phyloP scores from a whole-genome alignment of 1,140 invertebrate genomes.

The Lutraria rhynchaena region DNA sequence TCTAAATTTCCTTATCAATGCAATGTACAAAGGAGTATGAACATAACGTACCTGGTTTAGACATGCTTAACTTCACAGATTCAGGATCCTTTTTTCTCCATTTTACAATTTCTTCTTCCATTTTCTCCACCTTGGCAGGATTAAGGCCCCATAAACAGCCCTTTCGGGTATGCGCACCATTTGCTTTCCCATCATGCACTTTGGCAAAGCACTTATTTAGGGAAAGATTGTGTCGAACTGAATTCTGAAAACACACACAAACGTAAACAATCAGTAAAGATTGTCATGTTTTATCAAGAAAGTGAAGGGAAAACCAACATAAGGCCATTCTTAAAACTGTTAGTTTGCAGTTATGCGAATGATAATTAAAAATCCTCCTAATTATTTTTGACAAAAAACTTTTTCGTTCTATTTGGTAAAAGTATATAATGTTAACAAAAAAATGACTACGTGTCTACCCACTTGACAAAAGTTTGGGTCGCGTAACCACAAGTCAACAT shows the following conservation, averaged over 20 bases:
- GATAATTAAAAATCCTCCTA: neutral
- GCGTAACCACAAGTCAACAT: too few relatives aligned
- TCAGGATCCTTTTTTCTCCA: conserved; percentile 96
- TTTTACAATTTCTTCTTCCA: conserved; percentile 98
- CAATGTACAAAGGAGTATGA: too few relatives aligned
- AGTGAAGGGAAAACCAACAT: too few relatives aligned
- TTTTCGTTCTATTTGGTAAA: too few relatives aligned
- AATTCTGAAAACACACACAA: conserved; percentile 88
- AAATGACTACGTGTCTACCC: too few relatives aligned
- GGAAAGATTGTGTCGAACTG: conserved; percentile 96
- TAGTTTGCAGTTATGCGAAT: neutral
- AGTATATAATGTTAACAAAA: too few relatives aligned
- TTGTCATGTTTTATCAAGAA: neutral
- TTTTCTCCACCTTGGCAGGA: conserved; percentile 95
- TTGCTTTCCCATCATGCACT: conserved; percentile 89
- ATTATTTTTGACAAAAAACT: neutral
- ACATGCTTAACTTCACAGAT: conserved; percentile 91
- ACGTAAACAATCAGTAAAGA: conserved; percentile 40
- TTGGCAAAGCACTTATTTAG: conserved; percentile 99
- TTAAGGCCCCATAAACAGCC: conserved; percentile 98
- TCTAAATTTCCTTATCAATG: too few relatives aligned
- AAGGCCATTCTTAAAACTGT: too few relatives aligned
- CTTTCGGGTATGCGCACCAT: conserved; percentile 82
- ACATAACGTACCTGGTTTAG: conserved; percentile 90
- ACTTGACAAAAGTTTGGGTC: too few relatives aligned